phyloP scores from a whole-genome alignment of 1,140 invertebrate species.

The Prorops nasuta region DNA sequence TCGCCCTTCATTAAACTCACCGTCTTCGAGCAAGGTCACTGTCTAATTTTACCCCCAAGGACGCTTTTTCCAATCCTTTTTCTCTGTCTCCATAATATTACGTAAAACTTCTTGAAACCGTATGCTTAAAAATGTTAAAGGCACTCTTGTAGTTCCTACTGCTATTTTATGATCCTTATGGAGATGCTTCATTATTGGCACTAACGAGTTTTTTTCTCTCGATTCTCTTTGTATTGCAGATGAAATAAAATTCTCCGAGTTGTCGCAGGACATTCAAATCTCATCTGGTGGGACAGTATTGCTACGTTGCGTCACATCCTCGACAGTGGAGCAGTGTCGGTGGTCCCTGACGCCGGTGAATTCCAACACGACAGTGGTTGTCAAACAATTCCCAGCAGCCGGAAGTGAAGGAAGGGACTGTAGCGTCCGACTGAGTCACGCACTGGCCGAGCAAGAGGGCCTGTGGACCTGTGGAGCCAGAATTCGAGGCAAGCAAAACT shows the following conservation, averaged over 20 bases:
- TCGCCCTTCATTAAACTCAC: slow-evolving; percentile 37
- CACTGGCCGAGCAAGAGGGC: slow-evolving; percentile 46
- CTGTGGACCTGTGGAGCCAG: slow-evolving; percentile 52
- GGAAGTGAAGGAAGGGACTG: slow-evolving; percentile 48
- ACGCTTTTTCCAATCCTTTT: too few species aligned
- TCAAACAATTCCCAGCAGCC: slow-evolving; percentile 47
- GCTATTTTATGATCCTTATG: too few species aligned
- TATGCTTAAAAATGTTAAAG: too few species aligned
- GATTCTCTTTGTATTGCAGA: too few species aligned
- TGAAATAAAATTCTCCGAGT: slow-evolving; percentile 48
- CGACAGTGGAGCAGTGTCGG: slow-evolving; percentile 49
- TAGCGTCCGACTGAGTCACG: slow-evolving; percentile 47
- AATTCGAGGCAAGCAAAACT: slow-evolving; percentile 39
- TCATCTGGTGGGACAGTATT: slow-evolving; percentile 45
- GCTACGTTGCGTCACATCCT: slow-evolving; percentile 46
- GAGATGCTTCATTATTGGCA: too few species aligned
- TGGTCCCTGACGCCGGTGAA: slow-evolving; percentile 51
- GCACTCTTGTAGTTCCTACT: too few species aligned
- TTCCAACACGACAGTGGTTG: slow-evolving; percentile 49
- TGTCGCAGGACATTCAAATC: slow-evolving; percentile 52
- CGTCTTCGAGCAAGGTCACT: slow-evolving; percentile 46
- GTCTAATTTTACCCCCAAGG: too few species aligned
- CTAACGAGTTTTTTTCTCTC: too few species aligned
- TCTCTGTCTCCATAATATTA: too few species aligned
- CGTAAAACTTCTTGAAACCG: too few species aligned